Percentiles rank a stretch among this genome's conserved stretches.
These are phyloP conservation scores for Pygoscelis antarcticus DNA, from an alignment of 2,113 vertebrate species.

Conservation along the genomic window DNA sequence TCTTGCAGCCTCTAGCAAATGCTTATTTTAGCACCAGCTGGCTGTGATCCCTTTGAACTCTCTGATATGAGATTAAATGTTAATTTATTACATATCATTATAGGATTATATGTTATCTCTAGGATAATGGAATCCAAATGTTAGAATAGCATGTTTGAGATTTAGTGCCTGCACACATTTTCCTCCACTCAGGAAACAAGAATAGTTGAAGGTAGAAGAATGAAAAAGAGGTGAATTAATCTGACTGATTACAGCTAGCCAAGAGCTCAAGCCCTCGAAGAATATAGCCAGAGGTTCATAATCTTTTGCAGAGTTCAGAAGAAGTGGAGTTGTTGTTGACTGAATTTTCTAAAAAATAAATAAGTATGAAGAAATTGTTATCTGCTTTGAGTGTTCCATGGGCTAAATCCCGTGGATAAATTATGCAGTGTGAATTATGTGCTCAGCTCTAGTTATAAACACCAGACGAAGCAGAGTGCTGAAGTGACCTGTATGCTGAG, in stretches of 20 bases:
- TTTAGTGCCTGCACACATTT: slow-evolving; percentile 45
- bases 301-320: neutral
- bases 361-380: neutral
- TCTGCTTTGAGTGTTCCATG: neutral
- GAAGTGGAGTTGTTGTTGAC: neutral
- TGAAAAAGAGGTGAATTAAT: slow-evolving; percentile 34
- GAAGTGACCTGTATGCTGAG: slow-evolving; percentile 20
- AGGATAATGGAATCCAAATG: slow-evolving; percentile 45
- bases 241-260: neutral
- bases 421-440: slow-evolving; percentile 22
- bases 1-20: slow-evolving; percentile 21
- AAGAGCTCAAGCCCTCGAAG: neutral
- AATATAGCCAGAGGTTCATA: neutral
- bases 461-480: neutral
- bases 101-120: slow-evolving; percentile 54
- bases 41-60: slow-evolving; percentile 53
- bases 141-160: slow-evolving; percentile 49
- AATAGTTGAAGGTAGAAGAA: neutral
- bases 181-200: neutral
- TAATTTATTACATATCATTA: slow-evolving; percentile 50
- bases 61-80: slow-evolving; percentile 55
- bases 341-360: neutral
- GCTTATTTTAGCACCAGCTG: slow-evolving; percentile 57
- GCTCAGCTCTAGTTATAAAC: neutral
- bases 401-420: slow-evolving; percentile 23